phyloP scores from a whole-genome alignment of 2,888 invertebrate genomes.

The Lepidocyrtinus sp. region DNA sequence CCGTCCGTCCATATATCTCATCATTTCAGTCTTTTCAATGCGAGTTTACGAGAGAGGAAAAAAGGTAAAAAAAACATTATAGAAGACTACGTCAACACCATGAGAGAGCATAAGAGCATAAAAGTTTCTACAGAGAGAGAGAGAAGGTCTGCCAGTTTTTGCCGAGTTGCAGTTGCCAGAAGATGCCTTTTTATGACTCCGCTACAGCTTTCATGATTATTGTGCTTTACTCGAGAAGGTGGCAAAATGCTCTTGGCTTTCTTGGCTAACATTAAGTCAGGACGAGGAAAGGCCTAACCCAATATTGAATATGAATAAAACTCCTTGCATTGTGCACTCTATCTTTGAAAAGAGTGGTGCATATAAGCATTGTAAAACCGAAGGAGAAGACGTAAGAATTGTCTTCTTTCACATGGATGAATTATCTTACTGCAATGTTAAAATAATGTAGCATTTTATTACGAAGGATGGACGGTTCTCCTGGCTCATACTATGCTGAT shows the following conservation, averaged over 20 bases:
- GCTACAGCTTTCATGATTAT: not conserved
- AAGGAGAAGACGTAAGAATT: too few species aligned
- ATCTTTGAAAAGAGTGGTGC: not conserved
- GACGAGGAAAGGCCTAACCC: not conserved
- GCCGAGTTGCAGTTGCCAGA: not conserved
- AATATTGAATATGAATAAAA: not conserved
- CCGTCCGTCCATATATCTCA: not conserved
- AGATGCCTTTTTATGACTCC: not conserved
- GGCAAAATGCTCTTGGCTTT: too few species aligned
- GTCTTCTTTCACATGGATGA: not conserved
- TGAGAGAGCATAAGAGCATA: not conserved
- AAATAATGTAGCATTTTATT: not conserved
- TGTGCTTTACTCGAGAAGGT: not conserved
- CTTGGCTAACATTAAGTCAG: too few species aligned
- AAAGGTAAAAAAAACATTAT: not conserved
- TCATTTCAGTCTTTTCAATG: not conserved
- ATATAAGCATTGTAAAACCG: not conserved
- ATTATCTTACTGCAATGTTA: not conserved
- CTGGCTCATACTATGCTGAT: not conserved
- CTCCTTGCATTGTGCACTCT: not conserved
- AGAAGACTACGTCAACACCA: not conserved
- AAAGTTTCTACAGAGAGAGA: not conserved
- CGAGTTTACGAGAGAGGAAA: not conserved
- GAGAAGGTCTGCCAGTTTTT: not conserved
- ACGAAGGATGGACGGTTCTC: not conserved